Evolutionary conservation across 2,113 vertebrate genomes (phyloP).

Genomic region (Chrysochloris asiatica): DNA sequence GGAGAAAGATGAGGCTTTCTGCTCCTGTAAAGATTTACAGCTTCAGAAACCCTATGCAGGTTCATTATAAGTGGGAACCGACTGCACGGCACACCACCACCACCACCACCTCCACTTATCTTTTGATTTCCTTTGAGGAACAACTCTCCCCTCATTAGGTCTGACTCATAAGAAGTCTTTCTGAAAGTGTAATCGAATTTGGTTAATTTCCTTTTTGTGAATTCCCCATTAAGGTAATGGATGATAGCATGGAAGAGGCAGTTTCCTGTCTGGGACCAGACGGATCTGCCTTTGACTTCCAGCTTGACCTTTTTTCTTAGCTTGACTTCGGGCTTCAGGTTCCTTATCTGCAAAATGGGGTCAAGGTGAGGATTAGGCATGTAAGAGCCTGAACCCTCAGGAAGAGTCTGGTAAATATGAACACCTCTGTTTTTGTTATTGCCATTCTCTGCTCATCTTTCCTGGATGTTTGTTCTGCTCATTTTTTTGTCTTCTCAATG

Average conservation of each 20-base stretch:
- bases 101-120: no score
- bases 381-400: neutral
- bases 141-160: neutral
- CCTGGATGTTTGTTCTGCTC: neutral
- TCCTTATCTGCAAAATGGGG: neutral
- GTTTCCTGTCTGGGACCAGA: neutral
- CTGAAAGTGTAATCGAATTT: slow-evolving; percentile 38
- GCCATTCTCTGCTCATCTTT: slow-evolving; percentile 8
- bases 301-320: neutral
- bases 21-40: no score
- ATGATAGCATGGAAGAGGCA: neutral
- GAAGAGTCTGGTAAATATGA: neutral
- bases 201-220: neutral
- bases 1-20: no score
- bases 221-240: neutral
- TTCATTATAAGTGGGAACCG: no score
- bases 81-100: no score
- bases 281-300: neutral
- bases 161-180: slow-evolving; percentile 30
- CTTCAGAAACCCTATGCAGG: no score
- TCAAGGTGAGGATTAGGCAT: neutral
- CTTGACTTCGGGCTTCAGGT: neutral
- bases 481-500: neutral
- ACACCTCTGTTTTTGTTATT: neutral
- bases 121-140: slow-evolving; percentile 34